Evolutionary conservation across 2,113 vertebrate genomes (phyloP).

Genomic region (Ondatra zibethicus): DNA sequence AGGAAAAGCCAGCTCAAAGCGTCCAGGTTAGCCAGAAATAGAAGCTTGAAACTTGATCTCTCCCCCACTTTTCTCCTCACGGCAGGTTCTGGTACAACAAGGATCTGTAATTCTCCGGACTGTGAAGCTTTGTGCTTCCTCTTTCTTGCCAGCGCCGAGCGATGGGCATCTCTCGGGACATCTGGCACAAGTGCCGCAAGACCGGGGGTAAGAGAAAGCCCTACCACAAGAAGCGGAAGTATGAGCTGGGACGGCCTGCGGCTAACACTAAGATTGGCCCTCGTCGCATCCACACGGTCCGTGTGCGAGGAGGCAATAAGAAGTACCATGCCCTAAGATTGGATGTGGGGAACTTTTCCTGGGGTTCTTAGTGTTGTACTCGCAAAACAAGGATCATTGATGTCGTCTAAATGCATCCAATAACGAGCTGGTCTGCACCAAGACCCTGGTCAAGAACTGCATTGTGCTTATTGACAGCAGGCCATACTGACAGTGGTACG

Average conservation of each 20-base stretch:
- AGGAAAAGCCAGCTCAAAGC: background rate
- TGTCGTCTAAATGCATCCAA: too few relatives aligned
- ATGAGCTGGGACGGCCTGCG: conserved; percentile 96
- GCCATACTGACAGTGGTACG: too few relatives aligned
- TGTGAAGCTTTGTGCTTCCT: too few relatives aligned
- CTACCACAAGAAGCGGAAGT: conserved; percentile 99
- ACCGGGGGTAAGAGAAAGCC: conserved; percentile 99
- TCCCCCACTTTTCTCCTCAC: background rate
- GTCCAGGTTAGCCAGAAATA: background rate
- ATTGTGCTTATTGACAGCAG: too few relatives aligned
- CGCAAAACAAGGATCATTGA: too few relatives aligned
- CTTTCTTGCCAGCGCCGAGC: too few relatives aligned
- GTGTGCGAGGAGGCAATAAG: conserved; percentile 97
- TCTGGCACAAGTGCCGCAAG: conserved; percentile 99
- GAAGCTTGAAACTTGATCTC: background rate
- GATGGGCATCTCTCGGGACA: conserved; percentile 99
- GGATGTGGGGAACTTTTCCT: too few relatives aligned
- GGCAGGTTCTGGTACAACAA: background rate
- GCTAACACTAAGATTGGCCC: conserved; percentile 99
- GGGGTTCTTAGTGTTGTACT: too few relatives aligned
- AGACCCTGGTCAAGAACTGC: too few relatives aligned
- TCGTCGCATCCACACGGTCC: conserved; percentile 96
- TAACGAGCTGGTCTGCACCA: too few relatives aligned
- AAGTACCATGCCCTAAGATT: conserved; percentile 96
- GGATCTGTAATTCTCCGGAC: background rate